Conservation (phyloP, 2,113 vertebrate species). For the Salvelinus sp. region DNA sequence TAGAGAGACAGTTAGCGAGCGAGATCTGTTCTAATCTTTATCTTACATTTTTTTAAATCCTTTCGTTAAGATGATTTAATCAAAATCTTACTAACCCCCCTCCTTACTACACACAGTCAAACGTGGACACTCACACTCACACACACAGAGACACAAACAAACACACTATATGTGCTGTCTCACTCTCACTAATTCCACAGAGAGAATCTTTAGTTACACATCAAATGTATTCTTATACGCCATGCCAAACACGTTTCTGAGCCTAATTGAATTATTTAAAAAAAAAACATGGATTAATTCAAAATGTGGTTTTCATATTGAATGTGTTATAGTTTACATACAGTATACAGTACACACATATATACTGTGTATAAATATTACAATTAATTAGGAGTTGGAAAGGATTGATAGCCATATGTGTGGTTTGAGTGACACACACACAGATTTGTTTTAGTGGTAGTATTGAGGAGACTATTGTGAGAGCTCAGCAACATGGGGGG, state of each 20-base stretch:
- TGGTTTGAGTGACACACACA: conserved; percentile 5
- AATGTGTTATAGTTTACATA: background rate
- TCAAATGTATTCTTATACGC: background rate
- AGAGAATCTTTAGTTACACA: conserved; percentile 13
- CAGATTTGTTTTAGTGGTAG: conserved; percentile 6
- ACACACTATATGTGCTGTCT: conserved; percentile 23
- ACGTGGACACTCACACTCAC: background rate
- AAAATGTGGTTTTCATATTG: background rate
- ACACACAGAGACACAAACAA: conserved; percentile 19
- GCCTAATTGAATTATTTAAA: background rate
- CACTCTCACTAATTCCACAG: conserved; percentile 41
- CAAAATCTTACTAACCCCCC: background rate
- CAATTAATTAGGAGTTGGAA: too few relatives aligned
- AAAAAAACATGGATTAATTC: background rate
- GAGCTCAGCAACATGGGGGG: conserved; percentile 5
- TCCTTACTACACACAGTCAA: background rate
- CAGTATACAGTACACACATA: too few relatives aligned
- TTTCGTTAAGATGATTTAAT: conserved; percentile 51
- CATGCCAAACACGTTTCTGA: background rate
- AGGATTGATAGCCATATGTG: too few relatives aligned
- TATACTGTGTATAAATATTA: too few relatives aligned
- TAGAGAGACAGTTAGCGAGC: background rate
- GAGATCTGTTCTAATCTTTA: conserved; percentile 30
- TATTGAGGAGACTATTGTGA: conserved; percentile 33
- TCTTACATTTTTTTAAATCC: conserved; percentile 46